Evolutionary conservation across 2,797 vertebrate genomes (phyloP).

Genomic region (Bovichtus variegatus): DNA sequence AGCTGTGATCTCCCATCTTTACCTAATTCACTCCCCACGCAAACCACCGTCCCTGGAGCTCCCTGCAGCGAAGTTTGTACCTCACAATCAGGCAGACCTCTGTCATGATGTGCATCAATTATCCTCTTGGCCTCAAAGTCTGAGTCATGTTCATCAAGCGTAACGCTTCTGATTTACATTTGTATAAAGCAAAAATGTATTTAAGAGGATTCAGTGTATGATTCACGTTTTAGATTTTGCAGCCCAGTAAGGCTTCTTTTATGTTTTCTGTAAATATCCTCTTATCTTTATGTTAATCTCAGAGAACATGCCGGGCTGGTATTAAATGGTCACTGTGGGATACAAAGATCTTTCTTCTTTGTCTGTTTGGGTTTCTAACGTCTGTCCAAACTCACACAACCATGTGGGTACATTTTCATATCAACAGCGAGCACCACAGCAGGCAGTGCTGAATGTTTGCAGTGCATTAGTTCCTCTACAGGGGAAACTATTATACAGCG

Average conservation of each 20-base stretch:
- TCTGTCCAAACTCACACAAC: constrained; percentile 20
- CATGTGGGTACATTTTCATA: constrained; percentile 30
- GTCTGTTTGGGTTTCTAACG: not conserved
- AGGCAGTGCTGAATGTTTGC: constrained; percentile 21
- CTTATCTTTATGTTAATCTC: constrained; percentile 4
- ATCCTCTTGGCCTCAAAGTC: constrained; percentile 42
- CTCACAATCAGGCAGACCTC: constrained; percentile 69
- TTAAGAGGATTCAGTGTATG: constrained; percentile 21
- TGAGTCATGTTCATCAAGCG: constrained; percentile 57
- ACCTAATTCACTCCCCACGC: constrained; percentile 59
- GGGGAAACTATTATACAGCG: constrained; percentile 22
- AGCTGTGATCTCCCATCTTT: constrained; percentile 63
- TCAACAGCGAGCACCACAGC: constrained; percentile 10
- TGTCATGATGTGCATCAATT: constrained; percentile 65
- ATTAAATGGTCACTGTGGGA: constrained; percentile 15
- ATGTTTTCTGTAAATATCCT: constrained; percentile 36
- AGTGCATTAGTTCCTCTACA: constrained; percentile 22
- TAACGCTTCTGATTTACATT: constrained; percentile 53
- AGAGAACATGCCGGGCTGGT: not conserved
- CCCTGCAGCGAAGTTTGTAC: constrained; percentile 54
- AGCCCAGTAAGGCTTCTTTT: not conserved
- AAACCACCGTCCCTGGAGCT: constrained; percentile 46
- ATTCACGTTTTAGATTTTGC: constrained; percentile 27
- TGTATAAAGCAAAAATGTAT: constrained; percentile 51
- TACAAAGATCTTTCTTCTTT: constrained; percentile 9